These are phyloP conservation scores for Ophraella communa DNA, from an alignment of 2,888 invertebrate genomes.

Conservation along the genomic window DNA sequence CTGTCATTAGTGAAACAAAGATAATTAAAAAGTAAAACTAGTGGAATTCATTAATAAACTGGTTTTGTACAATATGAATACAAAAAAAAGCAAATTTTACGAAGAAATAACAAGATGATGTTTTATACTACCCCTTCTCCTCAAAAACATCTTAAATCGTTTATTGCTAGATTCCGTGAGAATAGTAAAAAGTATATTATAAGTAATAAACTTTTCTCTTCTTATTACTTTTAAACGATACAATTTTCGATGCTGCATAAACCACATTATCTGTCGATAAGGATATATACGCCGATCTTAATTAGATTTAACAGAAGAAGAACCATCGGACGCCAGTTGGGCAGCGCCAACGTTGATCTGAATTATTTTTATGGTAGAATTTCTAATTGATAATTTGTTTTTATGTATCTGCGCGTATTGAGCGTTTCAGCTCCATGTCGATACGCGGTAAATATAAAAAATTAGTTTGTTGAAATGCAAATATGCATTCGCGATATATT, in stretches of 20 bases:
- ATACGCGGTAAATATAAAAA: slow-evolving; percentile 3
- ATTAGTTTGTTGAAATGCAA: background rate
- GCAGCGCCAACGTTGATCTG: slow-evolving; percentile 28
- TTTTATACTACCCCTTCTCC: too few relatives aligned
- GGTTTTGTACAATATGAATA: too few relatives aligned
- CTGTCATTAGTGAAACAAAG: too few relatives aligned
- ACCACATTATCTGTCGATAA: slow-evolving; percentile 5
- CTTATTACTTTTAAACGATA: background rate
- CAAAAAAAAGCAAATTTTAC: too few relatives aligned
- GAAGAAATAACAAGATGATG: too few relatives aligned
- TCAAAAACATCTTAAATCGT: too few relatives aligned
- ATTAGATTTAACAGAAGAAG: slow-evolving; percentile 22
- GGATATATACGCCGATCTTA: slow-evolving; percentile 14
- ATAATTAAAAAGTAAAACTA: too few relatives aligned
- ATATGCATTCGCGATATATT: background rate
- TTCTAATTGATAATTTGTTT: slow-evolving; percentile 22
- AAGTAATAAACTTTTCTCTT: background rate
- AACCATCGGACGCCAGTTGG: slow-evolving; percentile 29
- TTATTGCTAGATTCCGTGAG: too few relatives aligned
- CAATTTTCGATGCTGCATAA: background rate
- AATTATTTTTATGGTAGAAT: slow-evolving; percentile 30
- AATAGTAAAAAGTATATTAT: too few relatives aligned
- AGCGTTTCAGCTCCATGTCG: slow-evolving; percentile 1
- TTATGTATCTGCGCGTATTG: slow-evolving; percentile 1
- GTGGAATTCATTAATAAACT: too few relatives aligned